phyloP scores from a whole-genome alignment of 2,888 invertebrate species.

The Hipparchia sbordonii region DNA sequence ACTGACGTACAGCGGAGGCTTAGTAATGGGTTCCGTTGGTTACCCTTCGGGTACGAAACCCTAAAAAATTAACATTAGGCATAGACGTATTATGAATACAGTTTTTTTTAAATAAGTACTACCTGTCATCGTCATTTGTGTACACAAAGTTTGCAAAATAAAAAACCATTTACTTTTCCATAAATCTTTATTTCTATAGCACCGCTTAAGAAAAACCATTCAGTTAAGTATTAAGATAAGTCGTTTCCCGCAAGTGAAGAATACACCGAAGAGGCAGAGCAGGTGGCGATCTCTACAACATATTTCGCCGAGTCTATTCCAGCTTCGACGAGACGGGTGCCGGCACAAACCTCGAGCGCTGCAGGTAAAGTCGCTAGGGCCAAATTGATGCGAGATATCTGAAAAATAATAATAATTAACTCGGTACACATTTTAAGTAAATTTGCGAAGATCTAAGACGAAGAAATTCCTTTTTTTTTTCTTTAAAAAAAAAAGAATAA shows the following conservation, averaged over 20 bases:
- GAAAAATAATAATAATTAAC: conserved; percentile 29
- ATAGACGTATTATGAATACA: too few species aligned
- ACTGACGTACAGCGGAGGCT: too few species aligned
- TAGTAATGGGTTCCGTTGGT: too few species aligned
- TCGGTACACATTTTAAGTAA: neutral
- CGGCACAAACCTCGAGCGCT: conserved; percentile 67
- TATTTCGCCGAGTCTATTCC: conserved; percentile 62
- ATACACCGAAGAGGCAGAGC: conserved; percentile 59
- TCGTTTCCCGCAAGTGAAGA: conserved; percentile 48
- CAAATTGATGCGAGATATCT: conserved; percentile 68
- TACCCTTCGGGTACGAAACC: too few species aligned
- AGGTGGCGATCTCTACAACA: conserved; percentile 63
- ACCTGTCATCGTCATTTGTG: too few species aligned
- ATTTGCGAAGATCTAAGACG: too few species aligned
- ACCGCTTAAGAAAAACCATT: neutral
- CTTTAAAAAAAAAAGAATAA: too few species aligned
- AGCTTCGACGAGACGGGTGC: conserved; percentile 58
- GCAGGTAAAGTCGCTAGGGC: conserved; percentile 62
- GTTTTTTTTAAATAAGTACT: too few species aligned
- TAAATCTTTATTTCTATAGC: neutral
- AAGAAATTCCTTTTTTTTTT: neutral
- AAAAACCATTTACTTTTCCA: neutral
- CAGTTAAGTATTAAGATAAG: conserved; percentile 23
- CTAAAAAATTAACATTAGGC: too few species aligned
- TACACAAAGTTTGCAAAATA: too few species aligned